Percentiles rank a stretch among this genome's conserved stretches.
Conservation (phyloP, 2,113 vertebrate genomes). For the Sminthopsis crassicaudata region DNA sequence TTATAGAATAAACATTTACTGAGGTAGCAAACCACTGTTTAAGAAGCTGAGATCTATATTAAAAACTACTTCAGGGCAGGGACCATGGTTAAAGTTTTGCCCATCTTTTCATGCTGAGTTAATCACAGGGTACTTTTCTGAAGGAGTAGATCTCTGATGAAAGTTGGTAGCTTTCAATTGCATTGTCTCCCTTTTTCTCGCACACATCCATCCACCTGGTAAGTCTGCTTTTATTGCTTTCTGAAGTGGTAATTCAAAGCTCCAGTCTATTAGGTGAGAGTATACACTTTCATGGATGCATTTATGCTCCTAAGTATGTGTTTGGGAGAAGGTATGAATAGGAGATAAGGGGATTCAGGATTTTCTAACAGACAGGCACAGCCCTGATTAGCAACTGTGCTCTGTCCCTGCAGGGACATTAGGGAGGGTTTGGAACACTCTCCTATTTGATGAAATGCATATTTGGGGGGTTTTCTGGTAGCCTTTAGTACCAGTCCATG, state of each 20-base stretch:
- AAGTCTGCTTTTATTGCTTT: conserved; percentile 64
- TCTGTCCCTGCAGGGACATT: conserved; percentile 64
- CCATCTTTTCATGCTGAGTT: neutral
- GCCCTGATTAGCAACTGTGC: conserved; percentile 60
- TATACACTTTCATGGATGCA: conserved; percentile 65
- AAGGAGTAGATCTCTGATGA: neutral
- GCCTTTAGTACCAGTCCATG: conserved; percentile 34
- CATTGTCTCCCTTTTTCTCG: neutral
- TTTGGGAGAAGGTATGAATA: neutral
- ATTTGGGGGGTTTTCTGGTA: conserved; percentile 68
- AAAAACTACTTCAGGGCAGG: neutral
- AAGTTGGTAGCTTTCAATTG: neutral
- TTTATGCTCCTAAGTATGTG: conserved; percentile 51
- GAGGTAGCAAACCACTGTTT: too few relatives aligned
- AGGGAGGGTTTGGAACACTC: conserved; percentile 65
- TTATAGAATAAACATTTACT: too few relatives aligned
- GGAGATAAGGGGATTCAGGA: conserved; percentile 58
- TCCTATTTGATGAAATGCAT: conserved; percentile 78
- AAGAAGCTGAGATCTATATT: neutral
- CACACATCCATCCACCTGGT: conserved; percentile 18
- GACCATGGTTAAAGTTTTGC: neutral
- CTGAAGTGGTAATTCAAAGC: conserved; percentile 68
- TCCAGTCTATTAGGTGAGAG: conserved; percentile 64
- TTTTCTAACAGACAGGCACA: conserved; percentile 65
- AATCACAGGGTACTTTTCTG: neutral